These are phyloP conservation scores for Tetheella fluctuosa DNA, from an alignment of 2,888 invertebrate genomes.

Conservation along the genomic window DNA sequence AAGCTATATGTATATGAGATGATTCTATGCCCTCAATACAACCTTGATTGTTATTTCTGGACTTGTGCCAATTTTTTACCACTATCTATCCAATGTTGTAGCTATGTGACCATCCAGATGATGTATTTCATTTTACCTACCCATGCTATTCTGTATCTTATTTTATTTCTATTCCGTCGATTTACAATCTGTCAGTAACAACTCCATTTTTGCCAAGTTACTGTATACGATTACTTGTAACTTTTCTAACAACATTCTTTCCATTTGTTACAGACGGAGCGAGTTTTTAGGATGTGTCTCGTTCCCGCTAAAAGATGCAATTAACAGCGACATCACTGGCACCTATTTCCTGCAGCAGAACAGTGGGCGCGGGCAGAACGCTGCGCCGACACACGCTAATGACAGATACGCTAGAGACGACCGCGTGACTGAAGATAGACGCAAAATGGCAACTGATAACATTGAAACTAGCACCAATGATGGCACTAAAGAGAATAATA, in stretches of 20 bases:
- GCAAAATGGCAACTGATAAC: constrained; percentile 81
- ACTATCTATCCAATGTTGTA: background rate
- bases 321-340: constrained; percentile 88
- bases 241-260: constrained; percentile 15
- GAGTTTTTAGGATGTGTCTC: constrained; percentile 97
- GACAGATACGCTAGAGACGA: constrained; percentile 54
- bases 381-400: constrained; percentile 52
- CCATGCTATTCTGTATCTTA: background rate
- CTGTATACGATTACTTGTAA: background rate
- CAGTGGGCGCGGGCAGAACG: constrained; percentile 53
- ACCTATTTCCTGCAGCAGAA: constrained; percentile 88
- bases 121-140: background rate
- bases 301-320: constrained; percentile 92
- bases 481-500: constrained; percentile 71
- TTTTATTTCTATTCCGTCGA: background rate
- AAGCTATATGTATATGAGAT: no score
- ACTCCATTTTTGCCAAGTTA: background rate
- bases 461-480: constrained; percentile 77
- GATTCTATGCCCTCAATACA: background rate
- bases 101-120: background rate
- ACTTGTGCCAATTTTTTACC: background rate
- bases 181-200: background rate
- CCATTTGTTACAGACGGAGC: constrained; percentile 90
- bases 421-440: constrained; percentile 63
- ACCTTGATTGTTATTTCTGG: background rate